Evolutionary conservation across 2,113 vertebrate species (phyloP).

Genomic region (Perognathus longimembris): DNA sequence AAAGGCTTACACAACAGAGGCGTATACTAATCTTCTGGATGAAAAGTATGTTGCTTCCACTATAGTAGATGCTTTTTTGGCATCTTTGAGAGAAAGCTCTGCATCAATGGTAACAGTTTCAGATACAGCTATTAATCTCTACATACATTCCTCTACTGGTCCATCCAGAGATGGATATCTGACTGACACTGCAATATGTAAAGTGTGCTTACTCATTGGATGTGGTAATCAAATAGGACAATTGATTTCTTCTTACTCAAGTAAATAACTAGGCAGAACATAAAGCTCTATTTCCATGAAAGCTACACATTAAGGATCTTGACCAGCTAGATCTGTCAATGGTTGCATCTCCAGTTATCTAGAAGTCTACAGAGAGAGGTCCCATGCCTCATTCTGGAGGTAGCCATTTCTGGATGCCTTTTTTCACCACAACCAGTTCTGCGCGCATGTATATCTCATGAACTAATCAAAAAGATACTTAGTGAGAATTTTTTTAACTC

Average conservation of each 20-base stretch:
- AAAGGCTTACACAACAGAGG: not conserved
- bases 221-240: too few relatives aligned
- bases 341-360: not conserved
- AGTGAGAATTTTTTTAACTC: not conserved
- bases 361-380: not conserved
- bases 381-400: not conserved
- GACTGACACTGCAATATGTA: not conserved
- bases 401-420: not conserved
- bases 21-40: not conserved
- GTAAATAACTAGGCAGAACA: too few relatives aligned
- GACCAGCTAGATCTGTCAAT: rapidly evolving
- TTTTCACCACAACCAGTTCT: not conserved
- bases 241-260: not conserved
- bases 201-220: not conserved
- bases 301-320: not conserved
- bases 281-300: not conserved
- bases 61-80: not conserved
- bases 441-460: not conserved
- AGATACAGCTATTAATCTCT: not conserved
- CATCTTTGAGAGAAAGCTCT: not conserved
- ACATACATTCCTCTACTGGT: not conserved
- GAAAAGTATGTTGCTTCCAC: not conserved
- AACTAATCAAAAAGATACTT: not conserved
- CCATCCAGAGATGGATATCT: not conserved
- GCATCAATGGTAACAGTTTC: not conserved